These are phyloP conservation scores for Petrocephalus microphthalmus DNA, from an alignment of 2,113 vertebrate species.

Conservation along the genomic window DNA sequence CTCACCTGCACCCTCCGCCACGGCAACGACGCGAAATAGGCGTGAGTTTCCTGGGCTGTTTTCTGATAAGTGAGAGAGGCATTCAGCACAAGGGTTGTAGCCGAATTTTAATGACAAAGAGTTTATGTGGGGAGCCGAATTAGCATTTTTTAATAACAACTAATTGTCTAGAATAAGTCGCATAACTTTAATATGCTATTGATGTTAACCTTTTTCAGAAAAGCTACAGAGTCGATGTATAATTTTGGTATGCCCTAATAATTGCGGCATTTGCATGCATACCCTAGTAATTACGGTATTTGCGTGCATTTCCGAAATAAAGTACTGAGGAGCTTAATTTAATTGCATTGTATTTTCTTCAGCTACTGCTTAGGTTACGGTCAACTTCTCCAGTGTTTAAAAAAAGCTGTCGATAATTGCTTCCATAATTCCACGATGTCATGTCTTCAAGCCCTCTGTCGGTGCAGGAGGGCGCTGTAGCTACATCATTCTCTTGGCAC, in stretches of 20 bases:
- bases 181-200: not conserved
- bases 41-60: slow-evolving; percentile 41
- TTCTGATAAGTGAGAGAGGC: slow-evolving; percentile 52
- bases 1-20: slow-evolving; percentile 54
- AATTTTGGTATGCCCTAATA: not conserved
- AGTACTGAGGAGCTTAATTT: not conserved
- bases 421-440: not conserved
- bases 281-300: not conserved
- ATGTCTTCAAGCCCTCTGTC: not conserved
- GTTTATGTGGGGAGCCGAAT: no score
- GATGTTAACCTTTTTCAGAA: not conserved
- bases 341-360: not conserved
- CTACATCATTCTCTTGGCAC: not conserved
- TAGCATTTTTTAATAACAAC: not conserved
- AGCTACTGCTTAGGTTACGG: slow-evolving; percentile 1
- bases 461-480: not conserved
- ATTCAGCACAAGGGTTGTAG: slow-evolving; percentile 42
- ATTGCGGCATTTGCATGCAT: not conserved
- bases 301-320: not conserved
- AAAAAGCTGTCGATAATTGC: not conserved
- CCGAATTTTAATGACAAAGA: slow-evolving; percentile 41
- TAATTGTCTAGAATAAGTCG: not conserved
- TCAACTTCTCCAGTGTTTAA: not conserved
- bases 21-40: slow-evolving; percentile 43
- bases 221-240: not conserved